phyloP scores from a whole-genome alignment of 2,888 invertebrate genomes.

The Melikaiella ostensackeni region DNA sequence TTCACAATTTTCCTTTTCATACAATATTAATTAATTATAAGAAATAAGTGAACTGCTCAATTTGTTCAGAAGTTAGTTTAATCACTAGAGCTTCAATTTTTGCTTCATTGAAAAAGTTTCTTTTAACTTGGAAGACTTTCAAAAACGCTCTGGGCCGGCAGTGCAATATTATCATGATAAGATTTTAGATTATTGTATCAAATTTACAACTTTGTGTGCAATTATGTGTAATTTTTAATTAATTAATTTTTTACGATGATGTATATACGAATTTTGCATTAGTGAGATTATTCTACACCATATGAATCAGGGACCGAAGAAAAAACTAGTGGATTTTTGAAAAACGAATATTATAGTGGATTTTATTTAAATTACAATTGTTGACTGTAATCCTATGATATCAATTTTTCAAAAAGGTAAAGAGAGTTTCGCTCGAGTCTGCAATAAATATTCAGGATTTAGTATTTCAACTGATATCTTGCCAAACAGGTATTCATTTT shows the following conservation, averaged over 20 bases:
- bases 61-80: background rate
- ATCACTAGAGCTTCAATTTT: background rate
- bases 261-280: background rate
- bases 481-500: constrained; percentile 57
- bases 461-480: constrained; percentile 57
- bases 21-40: background rate
- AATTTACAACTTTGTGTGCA: constrained; percentile 8
- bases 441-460: background rate
- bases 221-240: constrained; percentile 21
- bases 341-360: background rate
- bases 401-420: too few species aligned
- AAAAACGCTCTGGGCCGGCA: constrained; percentile 58
- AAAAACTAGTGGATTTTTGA: background rate
- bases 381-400: too few species aligned
- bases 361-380: too few species aligned
- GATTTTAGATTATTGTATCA: constrained; percentile 29
- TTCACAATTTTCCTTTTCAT: background rate
- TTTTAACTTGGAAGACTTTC: constrained; percentile 11
- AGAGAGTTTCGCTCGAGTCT: background rate
- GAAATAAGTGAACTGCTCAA: background rate
- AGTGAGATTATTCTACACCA: background rate
- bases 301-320: background rate
- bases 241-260: background rate
- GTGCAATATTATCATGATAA: constrained; percentile 65
- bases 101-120: constrained; percentile 3